A percentile compares a stretch with the other conserved stretches of the same genome.
Evolutionary conservation across 2,888 invertebrate genomes (phyloP).

Genomic region (Halictus quadricinctus): DNA sequence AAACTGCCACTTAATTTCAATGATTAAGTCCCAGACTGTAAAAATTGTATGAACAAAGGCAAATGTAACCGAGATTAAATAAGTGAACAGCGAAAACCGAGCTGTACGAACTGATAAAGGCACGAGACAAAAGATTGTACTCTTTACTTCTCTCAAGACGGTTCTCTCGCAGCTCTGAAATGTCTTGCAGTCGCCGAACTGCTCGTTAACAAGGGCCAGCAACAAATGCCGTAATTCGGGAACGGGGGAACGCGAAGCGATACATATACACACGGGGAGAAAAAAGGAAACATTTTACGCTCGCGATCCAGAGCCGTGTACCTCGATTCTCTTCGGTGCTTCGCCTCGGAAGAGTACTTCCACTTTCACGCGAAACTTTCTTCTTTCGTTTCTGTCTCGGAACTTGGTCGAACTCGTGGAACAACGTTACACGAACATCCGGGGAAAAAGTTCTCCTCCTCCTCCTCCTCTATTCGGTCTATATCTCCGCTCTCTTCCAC

Average conservation of each 20-base stretch:
- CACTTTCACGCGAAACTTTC: conserved; percentile 46
- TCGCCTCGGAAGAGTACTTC: conserved; percentile 23
- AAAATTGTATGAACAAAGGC: not conserved
- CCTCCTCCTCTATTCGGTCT: not conserved
- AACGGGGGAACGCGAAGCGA: not conserved
- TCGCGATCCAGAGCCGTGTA: conserved; percentile 26
- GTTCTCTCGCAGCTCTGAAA: not conserved
- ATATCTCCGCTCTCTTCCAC: too few relatives aligned
- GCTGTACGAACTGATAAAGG: not conserved
- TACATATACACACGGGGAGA: not conserved
- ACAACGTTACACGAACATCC: conserved; percentile 46
- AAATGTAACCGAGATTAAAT: not conserved
- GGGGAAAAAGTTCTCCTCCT: conserved; percentile 22
- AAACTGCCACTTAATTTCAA: not conserved
- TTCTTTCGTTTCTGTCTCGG: conserved; percentile 42
- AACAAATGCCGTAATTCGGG: conserved; percentile 3
- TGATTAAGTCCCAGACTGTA: not conserved
- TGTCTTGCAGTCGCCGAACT: not conserved
- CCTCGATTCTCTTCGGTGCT: conserved; percentile 35
- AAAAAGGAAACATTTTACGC: conserved; percentile 6
- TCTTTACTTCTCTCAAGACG: not conserved
- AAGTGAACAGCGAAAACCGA: not conserved
- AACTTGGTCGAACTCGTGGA: conserved; percentile 56
- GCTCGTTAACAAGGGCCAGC: not conserved
- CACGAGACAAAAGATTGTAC: not conserved